A percentile compares a stretch with the other conserved stretches of the same genome.
phyloP scores from a whole-genome alignment of 1,140 invertebrate species.

The Trachymyrmex septentrionalis region DNA sequence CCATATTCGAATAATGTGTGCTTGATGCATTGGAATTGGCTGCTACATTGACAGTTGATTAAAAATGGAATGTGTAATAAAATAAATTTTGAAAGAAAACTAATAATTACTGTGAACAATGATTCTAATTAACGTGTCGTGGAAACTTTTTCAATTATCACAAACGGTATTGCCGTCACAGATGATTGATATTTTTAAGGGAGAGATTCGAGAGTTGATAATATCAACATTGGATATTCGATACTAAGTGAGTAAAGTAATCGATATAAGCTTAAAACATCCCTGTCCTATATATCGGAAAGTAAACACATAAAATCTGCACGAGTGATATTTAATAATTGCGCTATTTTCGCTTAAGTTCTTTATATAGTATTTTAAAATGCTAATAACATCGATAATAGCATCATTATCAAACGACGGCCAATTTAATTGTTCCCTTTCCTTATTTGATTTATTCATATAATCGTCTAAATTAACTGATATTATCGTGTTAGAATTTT shows the following conservation, averaged over 20 bases:
- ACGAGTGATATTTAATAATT: neutral
- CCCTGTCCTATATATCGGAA: neutral
- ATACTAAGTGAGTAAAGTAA: neutral
- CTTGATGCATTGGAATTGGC: neutral
- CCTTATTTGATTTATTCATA: too few species aligned
- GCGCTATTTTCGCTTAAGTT: neutral
- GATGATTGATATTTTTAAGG: neutral
- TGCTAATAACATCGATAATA: too few species aligned
- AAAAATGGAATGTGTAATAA: neutral
- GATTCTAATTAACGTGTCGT: conserved; percentile 5
- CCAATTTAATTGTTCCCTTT: too few species aligned
- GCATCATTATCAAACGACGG: too few species aligned
- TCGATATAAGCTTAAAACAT: neutral
- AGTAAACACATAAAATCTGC: neutral
- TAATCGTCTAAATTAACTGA: too few species aligned
- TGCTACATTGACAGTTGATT: neutral
- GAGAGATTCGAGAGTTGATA: neutral
- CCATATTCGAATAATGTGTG: neutral
- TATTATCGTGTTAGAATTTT: neutral
- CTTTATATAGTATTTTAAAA: too few species aligned
- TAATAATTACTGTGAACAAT: neutral
- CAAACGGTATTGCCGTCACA: neutral
- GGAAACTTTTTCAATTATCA: neutral
- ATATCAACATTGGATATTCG: neutral
- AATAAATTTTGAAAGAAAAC: neutral